phyloP scores from a whole-genome alignment of 2,113 vertebrate species.

The Labeo catla region DNA sequence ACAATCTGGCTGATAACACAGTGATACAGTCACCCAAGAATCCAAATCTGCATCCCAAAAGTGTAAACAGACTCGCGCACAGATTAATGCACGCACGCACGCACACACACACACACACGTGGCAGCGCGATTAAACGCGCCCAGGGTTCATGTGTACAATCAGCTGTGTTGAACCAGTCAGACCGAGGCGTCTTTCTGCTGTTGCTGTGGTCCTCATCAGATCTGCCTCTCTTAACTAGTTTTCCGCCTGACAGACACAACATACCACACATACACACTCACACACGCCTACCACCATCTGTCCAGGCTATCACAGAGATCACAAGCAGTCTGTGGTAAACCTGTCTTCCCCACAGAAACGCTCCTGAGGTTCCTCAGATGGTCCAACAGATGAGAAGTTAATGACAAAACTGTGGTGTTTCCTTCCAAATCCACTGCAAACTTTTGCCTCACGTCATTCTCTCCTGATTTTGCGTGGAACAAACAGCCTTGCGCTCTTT shows the following conservation, averaged over 20 bases:
- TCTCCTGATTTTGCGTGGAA: neutral
- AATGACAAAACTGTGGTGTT: neutral
- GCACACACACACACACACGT: slow-evolving; percentile 5
- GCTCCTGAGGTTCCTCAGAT: neutral
- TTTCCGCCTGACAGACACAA: slow-evolving; percentile 44
- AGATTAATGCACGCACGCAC: slow-evolving; percentile 52
- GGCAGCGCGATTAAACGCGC: slow-evolving; percentile 5
- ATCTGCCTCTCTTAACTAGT: slow-evolving; percentile 43
- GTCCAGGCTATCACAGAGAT: slow-evolving; percentile 44
- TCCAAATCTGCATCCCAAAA: neutral
- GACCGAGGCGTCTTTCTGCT: slow-evolving; percentile 25
- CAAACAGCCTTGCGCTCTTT: neutral
- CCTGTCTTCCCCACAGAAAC: slow-evolving; percentile 9
- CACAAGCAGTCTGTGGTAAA: slow-evolving; percentile 29
- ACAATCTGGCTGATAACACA: neutral
- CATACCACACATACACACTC: neutral
- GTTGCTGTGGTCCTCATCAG: slow-evolving; percentile 40
- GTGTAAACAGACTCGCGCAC: slow-evolving; percentile 27
- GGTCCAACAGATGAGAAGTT: slow-evolving; percentile 1
- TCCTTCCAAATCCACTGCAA: slow-evolving; percentile 8
- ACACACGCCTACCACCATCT: slow-evolving; percentile 50
- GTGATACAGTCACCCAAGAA: neutral
- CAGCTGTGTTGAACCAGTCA: slow-evolving; percentile 31
- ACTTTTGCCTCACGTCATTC: neutral
- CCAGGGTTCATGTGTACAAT: slow-evolving; percentile 6